Evolutionary conservation across 2,888 invertebrate genomes (phyloP).

Genomic region (Villa cingulata): DNA sequence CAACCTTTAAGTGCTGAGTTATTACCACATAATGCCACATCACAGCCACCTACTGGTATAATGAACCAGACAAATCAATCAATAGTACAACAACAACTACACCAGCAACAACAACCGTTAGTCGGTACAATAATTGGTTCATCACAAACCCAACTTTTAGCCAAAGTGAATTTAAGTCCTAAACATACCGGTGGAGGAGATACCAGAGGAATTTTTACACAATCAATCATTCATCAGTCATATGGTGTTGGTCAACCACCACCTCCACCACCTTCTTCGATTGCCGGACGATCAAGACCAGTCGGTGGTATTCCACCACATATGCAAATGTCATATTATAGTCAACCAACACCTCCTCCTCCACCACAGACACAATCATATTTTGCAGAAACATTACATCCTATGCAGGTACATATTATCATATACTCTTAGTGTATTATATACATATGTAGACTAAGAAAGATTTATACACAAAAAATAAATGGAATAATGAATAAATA

Average conservation of each 20-base stretch:
- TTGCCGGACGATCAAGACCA: constrained; percentile 21
- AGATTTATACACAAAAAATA: too few species aligned
- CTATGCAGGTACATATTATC: constrained; percentile 26
- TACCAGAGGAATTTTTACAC: constrained; percentile 20
- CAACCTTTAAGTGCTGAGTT: constrained; percentile 27
- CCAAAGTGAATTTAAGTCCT: constrained; percentile 13
- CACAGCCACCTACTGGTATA: constrained; percentile 9
- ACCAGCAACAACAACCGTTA: constrained; percentile 8
- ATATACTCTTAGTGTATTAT: too few species aligned
- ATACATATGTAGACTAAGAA: too few species aligned
- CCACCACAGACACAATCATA: constrained; percentile 18
- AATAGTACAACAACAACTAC: constrained; percentile 13
- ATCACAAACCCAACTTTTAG: constrained; percentile 11
- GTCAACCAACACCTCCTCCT: constrained; percentile 24
- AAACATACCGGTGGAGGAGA: constrained; percentile 14
- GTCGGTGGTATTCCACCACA: constrained; percentile 19
- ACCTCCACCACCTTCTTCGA: constrained; percentile 17
- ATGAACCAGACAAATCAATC: constrained; percentile 1
- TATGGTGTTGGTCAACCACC: constrained; percentile 27
- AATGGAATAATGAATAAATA: too few species aligned
- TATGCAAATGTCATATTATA: constrained; percentile 32
- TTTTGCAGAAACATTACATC: constrained; percentile 33
- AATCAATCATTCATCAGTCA: constrained; percentile 31
- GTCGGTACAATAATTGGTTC: constrained; percentile 8
- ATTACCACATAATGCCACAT: constrained; percentile 28